A percentile compares a stretch with the other conserved stretches of the same genome.
Conservation (phyloP, 2,888 invertebrate species). For the Spicauda simplicius region DNA sequence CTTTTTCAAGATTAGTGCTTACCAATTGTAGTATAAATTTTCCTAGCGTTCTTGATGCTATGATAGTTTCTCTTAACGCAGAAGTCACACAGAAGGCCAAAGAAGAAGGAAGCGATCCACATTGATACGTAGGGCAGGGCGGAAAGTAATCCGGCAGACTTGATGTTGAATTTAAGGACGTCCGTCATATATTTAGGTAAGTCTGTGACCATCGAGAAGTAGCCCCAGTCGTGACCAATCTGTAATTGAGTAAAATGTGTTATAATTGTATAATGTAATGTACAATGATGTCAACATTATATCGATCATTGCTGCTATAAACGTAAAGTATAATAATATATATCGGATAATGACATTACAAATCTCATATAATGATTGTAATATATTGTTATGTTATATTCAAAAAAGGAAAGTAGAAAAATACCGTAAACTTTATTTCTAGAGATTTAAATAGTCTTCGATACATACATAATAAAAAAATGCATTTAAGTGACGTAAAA, state of each 20-base stretch:
- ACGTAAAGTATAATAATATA: no score
- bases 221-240: slow-evolving; percentile 89
- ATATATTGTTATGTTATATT: no score
- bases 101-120: slow-evolving; percentile 87
- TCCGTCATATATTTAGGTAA: slow-evolving; percentile 89
- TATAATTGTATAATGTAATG: no score
- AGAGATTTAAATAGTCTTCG: no score
- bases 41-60: slow-evolving; percentile 84
- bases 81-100: slow-evolving; percentile 89
- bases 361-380: no score
- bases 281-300: no score
- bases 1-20: not conserved
- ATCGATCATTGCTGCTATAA: no score
- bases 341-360: no score
- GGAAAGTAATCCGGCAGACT: slow-evolving; percentile 86
- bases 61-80: slow-evolving; percentile 86
- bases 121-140: slow-evolving; percentile 88
- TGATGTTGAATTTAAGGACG: slow-evolving; percentile 87
- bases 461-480: no score
- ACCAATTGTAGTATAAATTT: slow-evolving; percentile 89
- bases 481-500: no score
- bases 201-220: slow-evolving; percentile 89
- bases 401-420: no score
- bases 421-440: no score
- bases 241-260: slow-evolving; percentile 42